Base-by-base conservation (phyloP, 1,140 invertebrate species). In the Macrosteles quadrilineatus region DNA sequence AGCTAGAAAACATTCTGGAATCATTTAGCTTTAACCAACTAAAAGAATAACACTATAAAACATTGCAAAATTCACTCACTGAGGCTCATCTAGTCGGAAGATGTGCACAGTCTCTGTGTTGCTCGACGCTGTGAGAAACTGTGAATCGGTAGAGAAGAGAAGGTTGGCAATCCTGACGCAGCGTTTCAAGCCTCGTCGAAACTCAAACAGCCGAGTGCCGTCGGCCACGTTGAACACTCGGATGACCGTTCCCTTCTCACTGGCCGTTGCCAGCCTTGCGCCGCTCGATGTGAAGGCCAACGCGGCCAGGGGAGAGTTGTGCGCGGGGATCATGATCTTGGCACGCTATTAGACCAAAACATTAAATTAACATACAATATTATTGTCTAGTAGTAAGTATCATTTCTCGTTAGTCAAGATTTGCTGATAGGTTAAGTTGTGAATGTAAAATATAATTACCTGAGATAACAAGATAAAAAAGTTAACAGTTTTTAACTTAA, bases 71-170 rank as follows among this genome's bases (percentile, higher is more conserved):
- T n/a, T n/a, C 75, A 53, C 87, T 86, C 91, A 87, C 77, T 87
- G 89, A 6, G 85, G 82, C 75, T 87, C 87, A 78, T 94, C 92
- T 74, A 99, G 83, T 80, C 94, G 94, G 82, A 99, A 99, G 74
- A 99, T 91, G 83, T 99, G 98, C 74, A 99, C 94, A 27, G 98
- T 99, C 86, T 99, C 97, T 14, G 97, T 98, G 82, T 99, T 99
- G 76, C 94, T 97, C 66, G 96, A 97, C 74, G 93, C 94, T 75
- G 92, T 93, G 62, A 99, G 85, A 81, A 91, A 98, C 71, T 88
- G 84, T 31, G 94, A 91, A 83, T 98, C 96, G 72, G 88, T 88
- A 81, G 94, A 97, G 83, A 99, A 99, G 45, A 94, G 90, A 67
- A 99, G 83, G 74, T 94, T 96, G 73, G 91, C 91, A 78, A 99